Percentiles rank a stretch among this genome's conserved stretches.
These are phyloP conservation scores for Turnix velox DNA, from an alignment of 2,113 vertebrate species.

Conservation along the genomic window DNA sequence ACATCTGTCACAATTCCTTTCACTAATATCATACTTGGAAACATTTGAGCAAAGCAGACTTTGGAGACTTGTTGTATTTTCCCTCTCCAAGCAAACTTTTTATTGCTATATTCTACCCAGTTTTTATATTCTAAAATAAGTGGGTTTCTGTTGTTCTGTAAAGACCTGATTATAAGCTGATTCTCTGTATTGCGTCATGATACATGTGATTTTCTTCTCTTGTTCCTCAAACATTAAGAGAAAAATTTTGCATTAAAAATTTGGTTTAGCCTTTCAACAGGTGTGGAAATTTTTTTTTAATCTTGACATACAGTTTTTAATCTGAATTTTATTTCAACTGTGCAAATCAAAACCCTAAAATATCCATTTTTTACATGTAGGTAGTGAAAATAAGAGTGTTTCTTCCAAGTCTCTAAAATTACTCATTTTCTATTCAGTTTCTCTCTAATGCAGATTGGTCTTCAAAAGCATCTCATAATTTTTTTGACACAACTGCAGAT, in stretches of 20 bases:
- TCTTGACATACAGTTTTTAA: background rate
- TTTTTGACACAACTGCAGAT: slow-evolving; percentile 31
- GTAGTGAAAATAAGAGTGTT: background rate
- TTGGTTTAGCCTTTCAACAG: background rate
- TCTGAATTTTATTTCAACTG: background rate
- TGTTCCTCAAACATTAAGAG: background rate
- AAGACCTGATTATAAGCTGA: background rate
- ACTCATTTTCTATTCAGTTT: background rate
- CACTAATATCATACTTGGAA: background rate
- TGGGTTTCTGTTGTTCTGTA: background rate
- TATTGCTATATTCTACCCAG: background rate
- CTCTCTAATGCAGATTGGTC: background rate
- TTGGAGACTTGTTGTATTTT: background rate
- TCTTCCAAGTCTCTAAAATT: background rate
- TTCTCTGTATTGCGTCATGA: background rate
- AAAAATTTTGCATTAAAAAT: background rate
- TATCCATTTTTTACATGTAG: background rate
- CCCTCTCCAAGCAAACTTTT: background rate
- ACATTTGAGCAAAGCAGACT: background rate
- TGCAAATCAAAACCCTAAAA: background rate
- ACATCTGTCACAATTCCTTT: background rate
- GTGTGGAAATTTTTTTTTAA: background rate
- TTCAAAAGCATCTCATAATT: background rate
- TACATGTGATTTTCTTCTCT: background rate
- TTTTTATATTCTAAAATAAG: background rate